Base-by-base conservation (phyloP, 2,888 invertebrate genomes). In the Scaeva pyrastri region DNA sequence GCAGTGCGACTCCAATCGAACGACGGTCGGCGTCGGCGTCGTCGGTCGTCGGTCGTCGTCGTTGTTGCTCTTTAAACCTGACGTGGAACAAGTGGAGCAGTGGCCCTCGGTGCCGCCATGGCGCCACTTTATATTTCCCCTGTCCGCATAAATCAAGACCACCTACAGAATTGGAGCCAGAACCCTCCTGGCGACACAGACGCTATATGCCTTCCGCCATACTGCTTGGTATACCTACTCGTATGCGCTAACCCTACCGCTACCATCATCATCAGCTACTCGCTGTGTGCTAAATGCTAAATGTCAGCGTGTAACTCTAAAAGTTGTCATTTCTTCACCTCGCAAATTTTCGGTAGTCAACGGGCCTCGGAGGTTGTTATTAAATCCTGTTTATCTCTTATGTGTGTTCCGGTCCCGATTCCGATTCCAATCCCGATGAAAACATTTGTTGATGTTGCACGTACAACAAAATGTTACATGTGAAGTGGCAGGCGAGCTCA, bases 71-170 rank as follows among this genome's bases (percentile, higher is more conserved):
- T 68, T 39, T 68, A 58, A 74, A 64, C 74, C 80, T 83, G 81
- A 75, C 56, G 82, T 83, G 83, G 75, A 83, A 87, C 82, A 82
- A 87, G 83, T 82, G 82, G 87, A 87, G 83, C 87, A 78, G 81
- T 75, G 78, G 75, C 66, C 75, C 8, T 7, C 66, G 73, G 78
- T 83, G 87, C 71, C 78, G 87, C 87, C 78, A 83, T 87, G 87
- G 87, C 87, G 87, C 87, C 87, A 87, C 87, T 87, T 87, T 87
- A 87, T 83, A 79, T 75, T 79, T 87, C 43, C 64, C 83, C 79
- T 75, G 87, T 87, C 87, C 87, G 83, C 74, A 87, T 87, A 87
- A 87, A 87, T 87, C 87, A 87, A 83, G 87, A 82, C 87, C 87
- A 87, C 87, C 87, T 83, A 87, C 87, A 45, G 79, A 72, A 87